Percentiles rank a stretch among this genome's conserved stretches.
phyloP scores from a whole-genome alignment of 1,140 invertebrate genomes.

The Brachystomella parvula region DNA sequence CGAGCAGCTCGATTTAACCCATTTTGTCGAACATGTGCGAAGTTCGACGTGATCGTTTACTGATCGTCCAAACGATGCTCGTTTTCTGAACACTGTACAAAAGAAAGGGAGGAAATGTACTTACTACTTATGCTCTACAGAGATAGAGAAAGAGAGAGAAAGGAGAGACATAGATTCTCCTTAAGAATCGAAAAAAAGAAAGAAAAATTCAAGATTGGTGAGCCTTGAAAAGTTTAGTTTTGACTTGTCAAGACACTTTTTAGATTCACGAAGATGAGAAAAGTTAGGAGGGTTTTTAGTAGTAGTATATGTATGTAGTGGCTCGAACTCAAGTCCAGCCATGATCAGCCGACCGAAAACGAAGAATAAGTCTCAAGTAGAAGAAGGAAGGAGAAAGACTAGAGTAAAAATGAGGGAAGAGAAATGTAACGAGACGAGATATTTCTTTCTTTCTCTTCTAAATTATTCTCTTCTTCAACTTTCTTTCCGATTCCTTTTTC shows the following conservation, averaged over 20 bases:
- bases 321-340: neutral
- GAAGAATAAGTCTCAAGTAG: neutral
- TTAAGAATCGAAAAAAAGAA: neutral
- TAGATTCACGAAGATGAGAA: slow-evolving; percentile 9
- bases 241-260: slow-evolving; percentile 6
- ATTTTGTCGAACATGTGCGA: no score
- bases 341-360: slow-evolving; percentile 6
- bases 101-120: neutral
- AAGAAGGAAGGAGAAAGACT: neutral
- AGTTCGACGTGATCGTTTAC: no score
- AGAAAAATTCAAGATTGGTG: slow-evolving; percentile 9
- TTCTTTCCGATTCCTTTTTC: no score
- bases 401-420: neutral
- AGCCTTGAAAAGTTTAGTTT: slow-evolving; percentile 11
- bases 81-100: no score
- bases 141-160: neutral
- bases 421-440: neutral
- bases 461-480: neutral
- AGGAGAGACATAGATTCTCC: neutral
- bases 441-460: neutral
- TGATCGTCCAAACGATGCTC: no score
- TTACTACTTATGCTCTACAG: neutral
- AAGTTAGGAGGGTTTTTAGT: slow-evolving; percentile 7
- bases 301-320: no score
- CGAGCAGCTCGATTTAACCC: no score